Evolutionary conservation across 2,797 vertebrate species (phyloP).

Genomic region (Pseudochaenichthys georgianus): DNA sequence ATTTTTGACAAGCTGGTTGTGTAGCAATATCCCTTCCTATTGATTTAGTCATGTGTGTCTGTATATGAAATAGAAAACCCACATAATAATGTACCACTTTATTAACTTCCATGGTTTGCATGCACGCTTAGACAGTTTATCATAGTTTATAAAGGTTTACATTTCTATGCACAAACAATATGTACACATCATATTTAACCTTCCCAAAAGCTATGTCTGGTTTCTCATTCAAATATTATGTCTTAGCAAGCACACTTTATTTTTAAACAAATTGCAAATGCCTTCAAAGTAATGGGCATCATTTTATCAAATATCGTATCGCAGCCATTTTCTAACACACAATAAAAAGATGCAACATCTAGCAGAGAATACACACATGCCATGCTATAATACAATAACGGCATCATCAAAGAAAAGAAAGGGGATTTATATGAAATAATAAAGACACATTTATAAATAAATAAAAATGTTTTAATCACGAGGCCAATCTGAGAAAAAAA

Average conservation of each 20-base stretch:
- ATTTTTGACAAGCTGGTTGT: neutral
- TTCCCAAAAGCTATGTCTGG: neutral
- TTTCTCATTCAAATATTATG: neutral
- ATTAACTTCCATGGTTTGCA: too few relatives aligned
- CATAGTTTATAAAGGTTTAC: neutral
- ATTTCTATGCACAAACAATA: neutral
- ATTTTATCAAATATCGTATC: fast-evolving
- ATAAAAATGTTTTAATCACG: too few relatives aligned
- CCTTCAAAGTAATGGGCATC: neutral
- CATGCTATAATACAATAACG: too few relatives aligned
- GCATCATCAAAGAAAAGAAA: too few relatives aligned
- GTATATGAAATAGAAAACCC: neutral
- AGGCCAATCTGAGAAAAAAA: too few relatives aligned
- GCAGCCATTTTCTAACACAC: neutral
- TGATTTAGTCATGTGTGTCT: neutral
- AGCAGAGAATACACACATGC: too few relatives aligned
- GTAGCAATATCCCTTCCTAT: neutral
- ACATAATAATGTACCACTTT: neutral
- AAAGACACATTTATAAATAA: too few relatives aligned
- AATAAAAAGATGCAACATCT: too few relatives aligned
- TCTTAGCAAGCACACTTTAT: neutral
- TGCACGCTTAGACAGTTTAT: too few relatives aligned
- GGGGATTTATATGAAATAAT: too few relatives aligned
- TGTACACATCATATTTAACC: neutral
- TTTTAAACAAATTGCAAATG: too few relatives aligned